Evolutionary conservation across 1,140 invertebrate genomes (phyloP).

Genomic region (Aporrectodea caliginosa): DNA sequence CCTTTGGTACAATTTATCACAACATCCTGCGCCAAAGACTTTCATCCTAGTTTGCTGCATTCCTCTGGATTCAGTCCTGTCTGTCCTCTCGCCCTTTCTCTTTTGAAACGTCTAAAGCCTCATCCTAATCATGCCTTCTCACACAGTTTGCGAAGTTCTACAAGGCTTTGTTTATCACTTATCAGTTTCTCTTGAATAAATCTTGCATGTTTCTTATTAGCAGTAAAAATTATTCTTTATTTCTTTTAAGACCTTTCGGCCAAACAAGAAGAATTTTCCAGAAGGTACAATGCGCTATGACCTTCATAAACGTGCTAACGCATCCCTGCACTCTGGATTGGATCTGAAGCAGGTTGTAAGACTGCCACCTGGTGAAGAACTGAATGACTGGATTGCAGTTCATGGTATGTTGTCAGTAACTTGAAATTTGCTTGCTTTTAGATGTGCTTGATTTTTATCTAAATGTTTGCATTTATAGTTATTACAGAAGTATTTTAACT

Average conservation of each 20-base stretch:
- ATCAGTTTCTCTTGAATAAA: not conserved
- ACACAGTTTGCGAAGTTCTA: not conserved
- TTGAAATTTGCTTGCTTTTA: no score
- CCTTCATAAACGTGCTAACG: conserved; percentile 88
- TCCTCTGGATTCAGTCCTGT: not conserved
- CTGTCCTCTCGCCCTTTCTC: not conserved
- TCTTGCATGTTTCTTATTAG: not conserved
- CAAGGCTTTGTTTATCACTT: not conserved
- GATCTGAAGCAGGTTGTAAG: conserved; percentile 81
- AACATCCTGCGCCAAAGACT: no score
- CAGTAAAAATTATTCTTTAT: not conserved
- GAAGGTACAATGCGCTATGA: conserved; percentile 86
- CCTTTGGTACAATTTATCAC: no score
- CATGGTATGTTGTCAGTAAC: no score
- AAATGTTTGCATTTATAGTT: no score
- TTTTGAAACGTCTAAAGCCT: not conserved
- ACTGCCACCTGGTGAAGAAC: conserved; percentile 78
- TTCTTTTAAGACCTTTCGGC: conserved; percentile 50
- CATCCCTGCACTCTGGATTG: conserved; percentile 85
- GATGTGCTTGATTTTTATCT: no score
- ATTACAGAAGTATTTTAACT: no score
- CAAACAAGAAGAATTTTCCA: conserved; percentile 74
- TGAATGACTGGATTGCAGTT: conserved; percentile 92
- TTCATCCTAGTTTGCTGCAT: no score
- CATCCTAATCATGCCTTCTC: no score